These are phyloP conservation scores for Sebastes minor DNA, from an alignment of 2,797 vertebrate species.

Conservation along the genomic window DNA sequence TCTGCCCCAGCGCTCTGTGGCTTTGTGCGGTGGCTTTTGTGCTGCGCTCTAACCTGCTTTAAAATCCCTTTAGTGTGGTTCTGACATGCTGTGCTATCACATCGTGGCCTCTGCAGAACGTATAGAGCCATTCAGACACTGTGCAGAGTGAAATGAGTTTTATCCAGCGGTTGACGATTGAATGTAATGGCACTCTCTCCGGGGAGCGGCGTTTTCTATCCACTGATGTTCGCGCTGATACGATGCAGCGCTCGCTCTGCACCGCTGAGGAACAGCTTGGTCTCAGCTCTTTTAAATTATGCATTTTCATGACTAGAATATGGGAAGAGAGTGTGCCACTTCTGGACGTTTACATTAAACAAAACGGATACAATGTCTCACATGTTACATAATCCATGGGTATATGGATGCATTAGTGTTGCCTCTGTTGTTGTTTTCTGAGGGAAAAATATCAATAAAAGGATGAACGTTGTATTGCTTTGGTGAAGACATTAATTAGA, in stretches of 20 bases:
- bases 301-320: conserved; percentile 62
- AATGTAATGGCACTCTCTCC: conserved; percentile 70
- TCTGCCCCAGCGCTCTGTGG: conserved; percentile 47
- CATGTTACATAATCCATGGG: conserved; percentile 16
- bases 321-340: conserved; percentile 39
- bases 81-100: conserved; percentile 55
- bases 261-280: conserved; percentile 58
- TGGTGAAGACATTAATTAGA: background rate
- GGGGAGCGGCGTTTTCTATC: conserved; percentile 63
- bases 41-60: conserved; percentile 46
- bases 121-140: conserved; percentile 57
- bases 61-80: conserved; percentile 54
- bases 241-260: conserved; percentile 46
- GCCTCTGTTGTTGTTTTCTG: background rate
- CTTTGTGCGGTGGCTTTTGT: conserved; percentile 48
- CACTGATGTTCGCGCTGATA: conserved; percentile 63
- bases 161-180: conserved; percentile 61
- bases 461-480: background rate
- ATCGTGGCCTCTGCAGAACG: conserved; percentile 46
- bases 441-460: conserved; percentile 8
- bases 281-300: conserved; percentile 68
- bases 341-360: conserved; percentile 57
- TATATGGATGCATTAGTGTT: background rate
- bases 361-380: conserved; percentile 36
- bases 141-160: conserved; percentile 62